Base-by-base conservation (phyloP, 1,140 invertebrate genomes). In the Monochamus saltuarius region DNA sequence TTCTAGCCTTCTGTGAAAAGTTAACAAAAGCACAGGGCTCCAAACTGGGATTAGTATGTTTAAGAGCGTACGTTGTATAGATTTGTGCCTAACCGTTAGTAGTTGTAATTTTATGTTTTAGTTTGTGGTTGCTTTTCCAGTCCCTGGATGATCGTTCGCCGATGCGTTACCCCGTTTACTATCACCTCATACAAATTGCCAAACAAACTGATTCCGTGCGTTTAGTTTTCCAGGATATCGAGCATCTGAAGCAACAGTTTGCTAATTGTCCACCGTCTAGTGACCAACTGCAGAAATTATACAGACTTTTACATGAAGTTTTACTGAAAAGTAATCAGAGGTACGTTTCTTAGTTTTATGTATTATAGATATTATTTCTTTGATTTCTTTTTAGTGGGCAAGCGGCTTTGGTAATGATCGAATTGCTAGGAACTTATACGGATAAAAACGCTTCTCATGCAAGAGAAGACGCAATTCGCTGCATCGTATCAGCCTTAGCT, bases 401-500 rank as follows among this genome's bases (percentile, higher is more conserved):
- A 71, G 94, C 94, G 22, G 89, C 93, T 19, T 94, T 95, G 78
- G 94, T 98, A 1, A 98, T 99, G 95, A 90, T 98, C 61, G 95
- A 98, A 77, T 80, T 99, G 4, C 77, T 98, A 35, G 91, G 94
- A 10, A 98, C 95, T 1, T 99, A 98, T 74, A 98, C 95, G 46
- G 89, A 93, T 59, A 95, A 98, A 72, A 98, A 97, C 82, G 95
- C 96, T 1, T 95, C 94, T 37, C 93, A 96, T 68, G 95, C 95
- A 0, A 84, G 94, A 68, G 94, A 98, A 80, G 95, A 98, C 83
- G 95, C 95, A 7, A 94, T 97, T 71, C 89, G 92, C 70, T 98
- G 96, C 78, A 98, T 99, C 75, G 88, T 95, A 13, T 90, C 95
- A 13, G 95, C 94, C 51, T 78, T 99, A 51, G 94, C 91, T 38